These are phyloP conservation scores for Hymenochirus boettgeri DNA, from an alignment of 2,113 vertebrate genomes.

Conservation along the genomic window DNA sequence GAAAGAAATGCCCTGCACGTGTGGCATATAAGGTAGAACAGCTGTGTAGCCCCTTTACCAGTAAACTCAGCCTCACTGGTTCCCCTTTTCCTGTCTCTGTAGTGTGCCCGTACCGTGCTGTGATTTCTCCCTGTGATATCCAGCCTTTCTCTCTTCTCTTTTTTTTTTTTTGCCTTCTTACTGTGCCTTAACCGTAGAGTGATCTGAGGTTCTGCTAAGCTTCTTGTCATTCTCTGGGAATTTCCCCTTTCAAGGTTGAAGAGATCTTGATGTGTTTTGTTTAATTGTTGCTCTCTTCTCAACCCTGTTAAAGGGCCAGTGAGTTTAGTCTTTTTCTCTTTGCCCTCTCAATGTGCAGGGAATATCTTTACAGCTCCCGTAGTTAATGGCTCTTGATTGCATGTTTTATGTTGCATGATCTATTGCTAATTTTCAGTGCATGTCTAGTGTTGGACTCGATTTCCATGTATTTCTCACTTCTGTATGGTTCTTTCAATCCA, in stretches of 20 bases:
- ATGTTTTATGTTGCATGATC: slow-evolving; percentile 15
- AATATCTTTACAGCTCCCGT: not conserved
- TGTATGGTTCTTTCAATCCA: not conserved
- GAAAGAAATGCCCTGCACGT: slow-evolving; percentile 97
- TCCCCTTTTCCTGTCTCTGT: slow-evolving; percentile 22
- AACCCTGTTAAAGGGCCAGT: slow-evolving; percentile 2
- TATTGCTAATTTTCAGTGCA: slow-evolving; percentile 26
- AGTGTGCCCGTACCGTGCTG: slow-evolving; percentile 33
- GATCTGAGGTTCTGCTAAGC: slow-evolving; percentile 1
- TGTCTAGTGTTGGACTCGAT: slow-evolving; percentile 2
- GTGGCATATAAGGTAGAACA: slow-evolving; percentile 97
- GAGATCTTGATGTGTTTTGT: not conserved
- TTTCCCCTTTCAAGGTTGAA: not conserved
- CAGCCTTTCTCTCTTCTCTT: slow-evolving; percentile 2
- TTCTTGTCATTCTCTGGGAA: not conserved
- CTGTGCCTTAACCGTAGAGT: not conserved
- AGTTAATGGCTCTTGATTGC: slow-evolving; percentile 4
- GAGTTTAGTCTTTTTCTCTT: not conserved
- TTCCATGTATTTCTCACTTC: too few species aligned
- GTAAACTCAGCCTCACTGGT: slow-evolving; percentile 29
- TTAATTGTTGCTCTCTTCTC: not conserved
- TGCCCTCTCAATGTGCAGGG: not conserved
- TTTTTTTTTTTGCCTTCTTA: not conserved
- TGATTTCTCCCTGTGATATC: slow-evolving; percentile 23
- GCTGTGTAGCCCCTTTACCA: slow-evolving; percentile 36